Percentiles rank a stretch among this genome's conserved stretches.
phyloP scores from a whole-genome alignment of 2,888 invertebrate species.

The Morinoia aosen region DNA sequence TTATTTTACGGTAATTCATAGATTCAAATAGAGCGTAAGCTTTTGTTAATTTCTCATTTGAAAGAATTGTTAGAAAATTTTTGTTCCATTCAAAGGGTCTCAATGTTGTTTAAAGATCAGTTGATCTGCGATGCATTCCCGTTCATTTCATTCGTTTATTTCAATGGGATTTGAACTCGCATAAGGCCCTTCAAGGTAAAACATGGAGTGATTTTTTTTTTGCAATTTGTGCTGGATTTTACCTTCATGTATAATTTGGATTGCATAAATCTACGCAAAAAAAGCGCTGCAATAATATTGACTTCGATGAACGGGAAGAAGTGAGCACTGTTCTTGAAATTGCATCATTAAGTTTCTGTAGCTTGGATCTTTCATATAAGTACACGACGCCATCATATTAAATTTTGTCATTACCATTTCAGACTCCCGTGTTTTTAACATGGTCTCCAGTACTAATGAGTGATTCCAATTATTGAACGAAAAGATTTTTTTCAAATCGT shows the following conservation, averaged over 20 bases:
- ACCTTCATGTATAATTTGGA: no score
- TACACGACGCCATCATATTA: background rate
- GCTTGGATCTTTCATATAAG: background rate
- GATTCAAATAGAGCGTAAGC: background rate
- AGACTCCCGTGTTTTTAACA: background rate
- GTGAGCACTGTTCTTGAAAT: background rate
- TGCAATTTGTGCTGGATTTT: no score
- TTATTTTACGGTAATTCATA: background rate
- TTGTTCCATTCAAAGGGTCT: background rate
- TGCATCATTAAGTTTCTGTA: background rate
- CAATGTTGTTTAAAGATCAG: background rate
- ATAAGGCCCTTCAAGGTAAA: no score
- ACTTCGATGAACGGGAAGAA: background rate
- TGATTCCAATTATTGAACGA: background rate
- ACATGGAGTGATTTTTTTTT: no score
- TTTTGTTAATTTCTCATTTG: background rate
- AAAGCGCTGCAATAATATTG: background rate
- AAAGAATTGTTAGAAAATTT: background rate
- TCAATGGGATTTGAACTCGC: background rate
- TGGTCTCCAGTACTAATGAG: background rate
- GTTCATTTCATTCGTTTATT: background rate
- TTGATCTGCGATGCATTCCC: background rate
- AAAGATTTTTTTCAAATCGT: background rate
- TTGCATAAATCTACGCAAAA: no score
- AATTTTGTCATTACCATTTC: background rate